phyloP scores from a whole-genome alignment of 2,888 invertebrate species.

The Pseudoips prasinana region DNA sequence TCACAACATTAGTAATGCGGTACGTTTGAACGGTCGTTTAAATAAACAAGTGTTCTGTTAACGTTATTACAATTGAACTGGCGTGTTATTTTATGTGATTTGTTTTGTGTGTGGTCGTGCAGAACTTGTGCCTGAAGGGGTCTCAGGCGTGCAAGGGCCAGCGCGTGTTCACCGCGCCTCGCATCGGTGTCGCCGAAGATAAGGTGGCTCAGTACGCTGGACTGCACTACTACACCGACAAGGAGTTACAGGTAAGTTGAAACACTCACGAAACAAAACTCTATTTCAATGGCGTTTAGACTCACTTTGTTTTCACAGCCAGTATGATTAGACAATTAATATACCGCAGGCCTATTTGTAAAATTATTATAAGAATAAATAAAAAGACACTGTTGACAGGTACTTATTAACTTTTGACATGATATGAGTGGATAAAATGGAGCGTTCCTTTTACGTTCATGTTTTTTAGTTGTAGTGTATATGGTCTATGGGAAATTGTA shows the following conservation, averaged over 20 bases:
- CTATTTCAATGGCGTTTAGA: conserved; percentile 4
- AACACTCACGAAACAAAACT: conserved; percentile 6
- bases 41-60: conserved; percentile 47
- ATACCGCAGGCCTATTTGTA: conserved; percentile 7
- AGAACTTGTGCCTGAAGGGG: conserved; percentile 94
- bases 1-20: conserved; percentile 36
- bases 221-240: conserved; percentile 95
- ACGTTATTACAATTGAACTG: conserved; percentile 43
- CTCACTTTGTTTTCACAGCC: conserved; percentile 5
- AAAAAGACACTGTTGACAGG: conserved; percentile 17
- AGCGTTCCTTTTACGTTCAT: too few species aligned
- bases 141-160: conserved; percentile 94
- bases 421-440: too few species aligned
- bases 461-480: too few species aligned
- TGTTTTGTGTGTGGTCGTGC: conserved; percentile 84
- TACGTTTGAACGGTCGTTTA: conserved; percentile 43
- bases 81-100: conserved; percentile 48
- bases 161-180: conserved; percentile 89
- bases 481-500: too few species aligned
- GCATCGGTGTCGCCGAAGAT: conserved; percentile 94
- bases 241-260: conserved; percentile 88
- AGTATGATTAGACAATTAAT: conserved; percentile 9
- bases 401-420: conserved; percentile 13
- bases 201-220: conserved; percentile 96
- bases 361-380: too few species aligned